Evolutionary conservation across 2,113 vertebrate genomes (phyloP), one percentile per base, ranked within the genome.

Genomic region (Muntiacus muntjak): DNA sequence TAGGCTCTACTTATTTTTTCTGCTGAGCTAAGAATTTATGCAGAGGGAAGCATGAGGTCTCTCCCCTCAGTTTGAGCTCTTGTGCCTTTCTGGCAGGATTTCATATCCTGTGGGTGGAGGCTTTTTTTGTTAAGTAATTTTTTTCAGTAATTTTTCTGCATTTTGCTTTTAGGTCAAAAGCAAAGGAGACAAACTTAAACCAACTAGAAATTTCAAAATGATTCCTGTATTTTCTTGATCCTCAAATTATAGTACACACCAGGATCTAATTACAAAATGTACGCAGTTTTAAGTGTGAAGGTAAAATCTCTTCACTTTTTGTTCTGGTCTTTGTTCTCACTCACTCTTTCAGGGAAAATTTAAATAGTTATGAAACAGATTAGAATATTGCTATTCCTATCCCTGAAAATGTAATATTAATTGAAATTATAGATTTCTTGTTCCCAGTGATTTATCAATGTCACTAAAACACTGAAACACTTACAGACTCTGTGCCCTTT

Each of bases 351-450:
- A 84, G 50, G 47, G 33, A 50, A 76, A 83, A 93, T 55, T 89
- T 91, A 95, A 84, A 83, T 60, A 91, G 6, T 40, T 91, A 8
- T n/a, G 87, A 62, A 87, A 92, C 57, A 54, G 36, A 86, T 82
- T 79, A 95, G 60, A 89, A 55, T 52, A 57, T 79, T 67, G 6
- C 54, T 90, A 74, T 94, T 93, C 45, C 14, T 88, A 94, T 79
- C 84, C n/a, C 7, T 86, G 52, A 95, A 94, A 97, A 91, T 88
- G 54, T 21, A 78, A n/a, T 95, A 78, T 78, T 93, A 93, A 97
- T 90, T 94, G 81, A 87, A 96, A 95, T 91, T 57, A 89, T 43
- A 89, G 60, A 91, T 95, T 91, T 25, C 19, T 62, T 83, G 28
- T 87, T 47, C 60, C 23, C 14, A 14, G 71, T 74, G 30, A 91